phyloP scores from a whole-genome alignment of 2,888 invertebrate species.

The Sarcophaga carnaria region DNA sequence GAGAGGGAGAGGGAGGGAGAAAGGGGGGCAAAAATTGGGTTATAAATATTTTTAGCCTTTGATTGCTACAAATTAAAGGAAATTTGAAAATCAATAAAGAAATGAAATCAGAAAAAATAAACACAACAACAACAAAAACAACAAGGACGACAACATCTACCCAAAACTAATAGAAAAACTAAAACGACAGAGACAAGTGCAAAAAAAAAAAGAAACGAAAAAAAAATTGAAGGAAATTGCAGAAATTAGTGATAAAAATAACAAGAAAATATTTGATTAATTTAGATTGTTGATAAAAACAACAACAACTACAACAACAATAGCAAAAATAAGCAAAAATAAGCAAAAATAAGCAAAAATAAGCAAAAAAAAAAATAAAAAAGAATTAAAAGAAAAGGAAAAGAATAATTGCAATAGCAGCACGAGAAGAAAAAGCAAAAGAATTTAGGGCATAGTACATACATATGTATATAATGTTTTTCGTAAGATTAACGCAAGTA shows the following conservation, averaged over 20 bases:
- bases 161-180: slow-evolving; percentile 16
- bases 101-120: slow-evolving; percentile 22
- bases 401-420: too few relatives aligned
- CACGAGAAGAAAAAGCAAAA: too few relatives aligned
- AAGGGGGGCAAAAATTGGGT: slow-evolving; percentile 57
- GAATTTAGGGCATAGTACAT: too few relatives aligned
- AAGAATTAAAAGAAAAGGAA: not conserved
- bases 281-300: slow-evolving; percentile 35
- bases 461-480: too few relatives aligned
- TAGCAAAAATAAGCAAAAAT: not conserved
- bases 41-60: slow-evolving; percentile 69
- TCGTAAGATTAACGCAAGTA: too few relatives aligned
- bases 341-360: not conserved
- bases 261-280: slow-evolving; percentile 64
- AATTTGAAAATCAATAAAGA: slow-evolving; percentile 69
- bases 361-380: not conserved
- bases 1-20: slow-evolving; percentile 1
- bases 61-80: slow-evolving; percentile 70
- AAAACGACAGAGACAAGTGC: slow-evolving; percentile 46
- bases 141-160: too few relatives aligned
- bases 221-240: slow-evolving; percentile 60
- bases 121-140: slow-evolving; percentile 3
- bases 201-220: not conserved
- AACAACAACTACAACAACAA: not conserved
- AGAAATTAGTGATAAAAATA: slow-evolving; percentile 65